Percentiles rank a stretch among this genome's conserved stretches.
phyloP scores from a whole-genome alignment of 1,140 invertebrate genomes.

The Chymomyza costata region DNA sequence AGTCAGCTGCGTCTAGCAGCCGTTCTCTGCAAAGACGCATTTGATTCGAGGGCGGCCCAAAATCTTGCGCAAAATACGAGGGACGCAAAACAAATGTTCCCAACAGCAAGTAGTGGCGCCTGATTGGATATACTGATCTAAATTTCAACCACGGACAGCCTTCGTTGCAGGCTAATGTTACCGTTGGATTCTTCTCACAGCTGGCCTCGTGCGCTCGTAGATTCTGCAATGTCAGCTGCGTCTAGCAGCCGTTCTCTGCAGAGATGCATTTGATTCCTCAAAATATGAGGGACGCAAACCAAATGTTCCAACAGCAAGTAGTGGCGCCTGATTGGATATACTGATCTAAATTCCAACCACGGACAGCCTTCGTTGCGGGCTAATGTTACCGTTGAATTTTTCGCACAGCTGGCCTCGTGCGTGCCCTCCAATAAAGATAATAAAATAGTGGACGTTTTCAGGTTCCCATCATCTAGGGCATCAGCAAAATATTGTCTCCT shows the following conservation, averaged over 20 bases:
- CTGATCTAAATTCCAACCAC: too few species aligned
- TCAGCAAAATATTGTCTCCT: too few species aligned
- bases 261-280: constrained; percentile 53
- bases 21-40: constrained; percentile 34
- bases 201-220: constrained; percentile 35
- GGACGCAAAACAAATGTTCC: constrained; percentile 33
- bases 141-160: too few species aligned
- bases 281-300: constrained; percentile 33
- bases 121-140: too few species aligned
- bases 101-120: too few species aligned
- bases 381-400: constrained; percentile 44
- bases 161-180: constrained; percentile 30
- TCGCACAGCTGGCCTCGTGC: constrained; percentile 35
- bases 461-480: too few species aligned
- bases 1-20: constrained; percentile 17
- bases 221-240: constrained; percentile 26
- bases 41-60: constrained; percentile 36
- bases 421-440: too few species aligned
- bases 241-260: constrained; percentile 25
- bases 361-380: constrained; percentile 37
- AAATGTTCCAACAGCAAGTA: too few species aligned
- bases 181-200: constrained; percentile 46
- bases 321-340: too few species aligned
- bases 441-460: too few species aligned
- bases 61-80: constrained; percentile 56